Percentiles rank a stretch among this genome's conserved stretches.
Evolutionary conservation across 1,140 invertebrate species (phyloP).

Genomic region (Drosophila watanabei): DNA sequence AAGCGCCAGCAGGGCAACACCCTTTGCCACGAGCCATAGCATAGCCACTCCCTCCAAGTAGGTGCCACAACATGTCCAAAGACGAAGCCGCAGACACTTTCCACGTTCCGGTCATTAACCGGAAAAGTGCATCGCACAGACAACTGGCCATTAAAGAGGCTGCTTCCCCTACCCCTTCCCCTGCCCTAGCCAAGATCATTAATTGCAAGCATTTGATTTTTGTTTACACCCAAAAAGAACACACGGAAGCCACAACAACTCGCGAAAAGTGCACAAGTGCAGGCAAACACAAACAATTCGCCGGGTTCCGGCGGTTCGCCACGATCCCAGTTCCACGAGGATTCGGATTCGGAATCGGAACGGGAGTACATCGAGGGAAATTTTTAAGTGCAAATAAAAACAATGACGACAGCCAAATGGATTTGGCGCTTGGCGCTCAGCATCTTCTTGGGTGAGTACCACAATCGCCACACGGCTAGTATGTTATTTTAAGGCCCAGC

Average conservation of each 20-base stretch:
- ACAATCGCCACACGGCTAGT: constrained; percentile 6
- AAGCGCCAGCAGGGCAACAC: constrained; percentile 66
- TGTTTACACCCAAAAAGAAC: constrained; percentile 59
- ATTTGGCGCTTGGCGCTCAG: constrained; percentile 68
- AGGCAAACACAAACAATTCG: constrained; percentile 63
- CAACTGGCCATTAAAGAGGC: constrained; percentile 52
- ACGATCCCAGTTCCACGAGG: constrained; percentile 61
- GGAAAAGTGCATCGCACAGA: constrained; percentile 63
- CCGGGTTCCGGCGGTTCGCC: constrained; percentile 13
- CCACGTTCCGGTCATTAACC: constrained; percentile 76
- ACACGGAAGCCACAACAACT: constrained; percentile 8
- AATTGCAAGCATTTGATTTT: constrained; percentile 78
- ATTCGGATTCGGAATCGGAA: neutral
- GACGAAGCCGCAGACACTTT: constrained; percentile 6
- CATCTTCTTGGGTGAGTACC: constrained; percentile 70
- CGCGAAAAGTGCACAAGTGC: constrained; percentile 37
- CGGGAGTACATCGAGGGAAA: constrained; percentile 51
- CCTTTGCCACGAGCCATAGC: constrained; percentile 37
- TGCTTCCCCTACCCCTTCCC: neutral
- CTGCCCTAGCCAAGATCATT: constrained; percentile 45
- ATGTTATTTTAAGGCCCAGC: constrained; percentile 26
- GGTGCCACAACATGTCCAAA: constrained; percentile 58
- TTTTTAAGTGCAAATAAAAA: constrained; percentile 77
- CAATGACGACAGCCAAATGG: constrained; percentile 85
- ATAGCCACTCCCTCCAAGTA: constrained; percentile 16